Percentiles rank a stretch among this genome's conserved stretches.
phyloP scores from a whole-genome alignment of 2,113 vertebrate species.

The Ciconia boyciana region DNA sequence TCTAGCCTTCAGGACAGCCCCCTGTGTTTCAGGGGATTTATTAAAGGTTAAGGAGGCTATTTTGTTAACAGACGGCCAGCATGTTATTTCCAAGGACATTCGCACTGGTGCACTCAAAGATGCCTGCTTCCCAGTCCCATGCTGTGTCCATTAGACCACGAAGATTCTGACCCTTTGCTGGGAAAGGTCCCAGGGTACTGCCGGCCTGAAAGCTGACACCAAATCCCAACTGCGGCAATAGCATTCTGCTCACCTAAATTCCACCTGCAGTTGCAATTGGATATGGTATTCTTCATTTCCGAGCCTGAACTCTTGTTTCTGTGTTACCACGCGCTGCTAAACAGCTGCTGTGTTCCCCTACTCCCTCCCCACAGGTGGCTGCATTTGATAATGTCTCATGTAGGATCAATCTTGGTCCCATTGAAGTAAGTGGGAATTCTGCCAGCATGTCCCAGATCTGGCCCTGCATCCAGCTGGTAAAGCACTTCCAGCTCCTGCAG shows the following conservation, averaged over 20 bases:
- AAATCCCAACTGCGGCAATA: conserved; percentile 22
- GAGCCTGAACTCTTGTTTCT: conserved; percentile 30
- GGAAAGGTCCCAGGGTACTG: conserved; percentile 14
- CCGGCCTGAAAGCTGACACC: conserved; percentile 38
- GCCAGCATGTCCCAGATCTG: conserved; percentile 2
- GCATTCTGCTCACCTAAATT: conserved; percentile 51
- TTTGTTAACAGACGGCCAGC: conserved; percentile 28
- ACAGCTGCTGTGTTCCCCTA: conserved; percentile 32
- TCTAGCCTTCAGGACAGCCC: not conserved
- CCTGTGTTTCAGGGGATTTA: not conserved
- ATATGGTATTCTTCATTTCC: conserved; percentile 56
- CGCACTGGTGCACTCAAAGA: not conserved
- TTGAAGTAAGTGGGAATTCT: conserved; percentile 52
- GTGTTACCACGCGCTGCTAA: not conserved
- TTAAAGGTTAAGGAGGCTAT: conserved; percentile 20
- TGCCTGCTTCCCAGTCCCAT: conserved; percentile 31
- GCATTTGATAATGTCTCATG: conserved; percentile 44
- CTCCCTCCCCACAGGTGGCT: conserved; percentile 51
- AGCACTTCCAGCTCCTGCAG: conserved; percentile 10
- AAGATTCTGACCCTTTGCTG: conserved; percentile 42
- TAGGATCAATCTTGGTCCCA: conserved; percentile 50
- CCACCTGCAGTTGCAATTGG: conserved; percentile 64
- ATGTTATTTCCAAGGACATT: conserved; percentile 31
- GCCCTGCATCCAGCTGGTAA: conserved; percentile 34
- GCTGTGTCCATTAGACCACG: conserved; percentile 42